Evolutionary conservation across 2,113 vertebrate species (phyloP).

Genomic region (Arvicanthis niloticus): DNA sequence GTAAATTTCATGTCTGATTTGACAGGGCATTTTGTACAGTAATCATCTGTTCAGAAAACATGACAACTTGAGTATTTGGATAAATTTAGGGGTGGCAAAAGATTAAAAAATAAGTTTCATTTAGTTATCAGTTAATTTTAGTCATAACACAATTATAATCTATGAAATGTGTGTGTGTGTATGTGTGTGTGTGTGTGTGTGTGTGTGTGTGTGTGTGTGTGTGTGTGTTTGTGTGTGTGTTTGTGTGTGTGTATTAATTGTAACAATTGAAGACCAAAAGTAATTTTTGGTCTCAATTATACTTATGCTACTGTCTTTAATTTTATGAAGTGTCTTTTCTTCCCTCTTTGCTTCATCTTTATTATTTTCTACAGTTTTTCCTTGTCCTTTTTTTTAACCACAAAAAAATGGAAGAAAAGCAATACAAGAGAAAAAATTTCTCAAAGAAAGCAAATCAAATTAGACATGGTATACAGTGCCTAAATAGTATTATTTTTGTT

Average conservation of each 20-base stretch:
- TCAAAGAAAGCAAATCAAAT: neutral
- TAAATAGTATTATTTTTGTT: neutral
- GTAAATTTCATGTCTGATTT: slow-evolving; percentile 62
- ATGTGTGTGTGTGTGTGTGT: too few relatives aligned
- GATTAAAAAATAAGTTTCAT: neutral
- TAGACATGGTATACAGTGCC: too few relatives aligned
- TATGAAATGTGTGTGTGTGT: neutral
- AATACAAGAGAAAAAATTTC: neutral
- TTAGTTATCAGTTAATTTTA: slow-evolving; percentile 55
- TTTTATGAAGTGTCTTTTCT: neutral
- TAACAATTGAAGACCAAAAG: neutral
- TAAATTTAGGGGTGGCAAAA: slow-evolving; percentile 11
- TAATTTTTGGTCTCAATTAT: neutral
- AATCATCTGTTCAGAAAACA: slow-evolving; percentile 33
- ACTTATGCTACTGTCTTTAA: neutral
- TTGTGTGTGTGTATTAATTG: too few relatives aligned
- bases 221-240: too few relatives aligned
- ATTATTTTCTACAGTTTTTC: neutral
- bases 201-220: too few relatives aligned
- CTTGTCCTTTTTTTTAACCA: neutral
- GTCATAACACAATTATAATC: neutral
- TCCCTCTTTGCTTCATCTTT: neutral
- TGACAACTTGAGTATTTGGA: slow-evolving; percentile 31
- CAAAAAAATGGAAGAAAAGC: too few relatives aligned
- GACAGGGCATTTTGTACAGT: slow-evolving; percentile 53